Conservation (phyloP, 1,140 invertebrate genomes). For the Pseudomyrmex pallidus region DNA sequence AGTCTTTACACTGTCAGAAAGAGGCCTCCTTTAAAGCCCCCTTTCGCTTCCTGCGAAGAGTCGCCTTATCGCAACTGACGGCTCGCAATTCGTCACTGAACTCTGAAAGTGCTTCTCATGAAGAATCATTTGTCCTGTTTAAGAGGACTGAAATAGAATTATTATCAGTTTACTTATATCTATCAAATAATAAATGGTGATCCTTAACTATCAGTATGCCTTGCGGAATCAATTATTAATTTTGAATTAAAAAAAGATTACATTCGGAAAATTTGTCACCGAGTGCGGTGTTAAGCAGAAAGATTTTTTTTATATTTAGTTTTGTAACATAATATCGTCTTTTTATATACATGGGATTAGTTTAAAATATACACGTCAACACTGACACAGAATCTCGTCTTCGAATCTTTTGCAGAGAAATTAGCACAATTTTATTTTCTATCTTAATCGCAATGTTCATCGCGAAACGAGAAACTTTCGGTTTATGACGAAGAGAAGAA, state of each 20-base stretch:
- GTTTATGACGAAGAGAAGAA: not conserved
- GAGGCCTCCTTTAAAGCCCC: conserved; percentile 11
- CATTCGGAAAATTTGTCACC: conserved; percentile 16
- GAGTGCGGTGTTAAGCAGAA: not conserved
- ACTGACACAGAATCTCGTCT: not conserved
- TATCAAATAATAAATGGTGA: conserved; percentile 22
- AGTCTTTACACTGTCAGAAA: conserved; percentile 16
- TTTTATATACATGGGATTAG: not conserved
- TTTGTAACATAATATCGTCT: not conserved
- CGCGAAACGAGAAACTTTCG: not conserved
- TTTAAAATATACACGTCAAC: not conserved
- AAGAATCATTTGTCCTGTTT: too few relatives aligned
- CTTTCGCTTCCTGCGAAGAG: conserved; percentile 17
- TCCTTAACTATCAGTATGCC: conserved; percentile 7
- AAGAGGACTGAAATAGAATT: too few relatives aligned
- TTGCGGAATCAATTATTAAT: conserved; percentile 25
- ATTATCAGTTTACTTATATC: not conserved
- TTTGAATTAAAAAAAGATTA: not conserved
- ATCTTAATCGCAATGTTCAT: not conserved
- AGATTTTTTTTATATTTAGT: not conserved
- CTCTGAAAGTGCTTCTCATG: not conserved
- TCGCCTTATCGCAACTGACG: conserved; percentile 29
- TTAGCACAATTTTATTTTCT: not conserved
- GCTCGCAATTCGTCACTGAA: conserved; percentile 10
- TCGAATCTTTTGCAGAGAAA: not conserved